Evolutionary conservation across 2,888 invertebrate genomes (phyloP).

Genomic region (Zygogramma bicolorata): DNA sequence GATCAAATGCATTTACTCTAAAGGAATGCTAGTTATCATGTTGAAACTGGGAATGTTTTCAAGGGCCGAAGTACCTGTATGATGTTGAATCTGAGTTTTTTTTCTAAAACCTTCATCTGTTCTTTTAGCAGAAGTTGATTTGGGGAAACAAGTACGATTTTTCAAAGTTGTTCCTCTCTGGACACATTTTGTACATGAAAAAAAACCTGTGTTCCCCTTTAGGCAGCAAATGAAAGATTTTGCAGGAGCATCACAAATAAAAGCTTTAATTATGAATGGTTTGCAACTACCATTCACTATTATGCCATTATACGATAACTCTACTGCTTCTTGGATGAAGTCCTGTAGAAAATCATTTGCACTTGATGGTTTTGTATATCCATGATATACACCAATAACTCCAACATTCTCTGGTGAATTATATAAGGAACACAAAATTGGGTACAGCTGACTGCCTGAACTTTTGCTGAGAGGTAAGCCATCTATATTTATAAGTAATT

Average conservation of each 20-base stretch:
- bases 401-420: not conserved
- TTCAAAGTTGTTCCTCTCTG: slow-evolving; percentile 7
- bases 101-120: slow-evolving; percentile 17
- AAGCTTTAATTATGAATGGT: not conserved
- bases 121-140: slow-evolving; percentile 5
- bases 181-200: slow-evolving; percentile 22
- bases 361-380: slow-evolving; percentile 14
- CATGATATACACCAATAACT: slow-evolving; percentile 14
- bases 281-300: not conserved
- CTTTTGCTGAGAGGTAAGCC: no score
- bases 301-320: slow-evolving; percentile 20
- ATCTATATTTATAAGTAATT: not conserved
- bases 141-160: slow-evolving; percentile 21
- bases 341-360: slow-evolving; percentile 13
- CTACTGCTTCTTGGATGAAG: slow-evolving; percentile 12
- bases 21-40: no score
- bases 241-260: slow-evolving; percentile 20
- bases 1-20: no score
- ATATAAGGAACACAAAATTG: slow-evolving; percentile 12
- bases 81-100: slow-evolving; percentile 11
- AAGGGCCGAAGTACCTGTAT: slow-evolving; percentile 8
- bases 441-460: slow-evolving; percentile 19
- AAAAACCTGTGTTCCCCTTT: slow-evolving; percentile 6
- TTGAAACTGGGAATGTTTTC: no score
- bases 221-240: slow-evolving; percentile 16